Evolutionary conservation across 37 sponge, comb jelly and placozoan species (phyloP).

Genomic region (Aplysina aerophoba): DNA sequence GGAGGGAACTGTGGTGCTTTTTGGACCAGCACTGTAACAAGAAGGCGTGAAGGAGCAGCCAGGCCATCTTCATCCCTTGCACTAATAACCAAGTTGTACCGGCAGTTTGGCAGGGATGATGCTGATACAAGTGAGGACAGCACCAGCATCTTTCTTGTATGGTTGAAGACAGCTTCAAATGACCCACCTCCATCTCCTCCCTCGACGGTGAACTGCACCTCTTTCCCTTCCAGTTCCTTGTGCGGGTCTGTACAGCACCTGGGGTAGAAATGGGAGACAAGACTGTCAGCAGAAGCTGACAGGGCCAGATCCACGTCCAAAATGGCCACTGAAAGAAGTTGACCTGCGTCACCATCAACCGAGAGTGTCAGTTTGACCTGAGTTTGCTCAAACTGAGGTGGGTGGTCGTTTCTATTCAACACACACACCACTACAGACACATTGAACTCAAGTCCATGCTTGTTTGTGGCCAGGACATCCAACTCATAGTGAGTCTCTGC

Average conservation of each 20-base stretch:
- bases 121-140: not conserved
- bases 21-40: not conserved
- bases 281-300: not conserved
- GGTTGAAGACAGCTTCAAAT: constrained; percentile 16
- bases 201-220: not conserved
- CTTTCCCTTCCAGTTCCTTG: not conserved
- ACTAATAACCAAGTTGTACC: not conserved
- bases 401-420: constrained; percentile 68
- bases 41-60: not conserved
- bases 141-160: not conserved
- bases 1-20: constrained; percentile 16
- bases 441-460: not conserved
- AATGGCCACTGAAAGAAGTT: constrained; percentile 30
- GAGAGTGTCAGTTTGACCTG: constrained; percentile 20
- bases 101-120: not conserved
- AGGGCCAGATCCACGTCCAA: constrained; percentile 24
- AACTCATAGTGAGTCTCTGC: not conserved
- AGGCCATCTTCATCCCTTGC: not conserved
- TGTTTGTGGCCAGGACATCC: constrained; percentile 38
- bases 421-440: constrained; percentile 54
- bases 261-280: not conserved
- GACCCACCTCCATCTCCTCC: not conserved
- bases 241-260: not conserved
- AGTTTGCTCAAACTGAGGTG: constrained; percentile 44
- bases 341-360: constrained; percentile 21